Evolutionary conservation across 2,113 vertebrate species (phyloP), one percentile per base, ranked within the genome.

Genomic region (Cyprinus carpio): DNA sequence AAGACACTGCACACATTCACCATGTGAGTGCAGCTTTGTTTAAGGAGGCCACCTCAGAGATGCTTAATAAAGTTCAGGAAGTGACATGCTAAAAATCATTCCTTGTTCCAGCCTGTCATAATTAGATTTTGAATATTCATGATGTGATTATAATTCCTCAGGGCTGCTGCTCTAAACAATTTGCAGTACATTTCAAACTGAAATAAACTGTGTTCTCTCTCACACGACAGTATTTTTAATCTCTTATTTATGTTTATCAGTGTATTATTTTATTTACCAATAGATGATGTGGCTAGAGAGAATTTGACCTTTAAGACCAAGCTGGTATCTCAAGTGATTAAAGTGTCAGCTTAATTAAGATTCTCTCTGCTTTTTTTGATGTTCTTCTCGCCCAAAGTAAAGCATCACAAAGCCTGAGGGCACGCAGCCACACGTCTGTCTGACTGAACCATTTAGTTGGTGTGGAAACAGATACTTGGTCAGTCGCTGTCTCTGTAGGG

Each of bases 1-100:
- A 85, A 84, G n/a, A 64, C 10, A 58, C 54, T 31, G 51, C 82
- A 85, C 78, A 85, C 71, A 82, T 74, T 82, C 62, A 84, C 18
- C 25, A 23, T 78, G 78, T 71, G 10, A 62, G 75, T 34, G 83
- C 49, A 58, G 76, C 71, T 86, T 86, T 84, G 82, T 27, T 13
- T n/a, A 56, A 37, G 40, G 29, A 76, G 82, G 82, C 84, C 87
- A 88, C 87, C 87, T 71, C 25, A 31, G 85, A 88, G 87, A 88
- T 18, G 37, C 37, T 60, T 84, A n/a, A 56, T 37, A n/a, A 85
- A 31, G 69, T 82, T 88, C 75, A 75, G 75, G 60, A 77, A 87
- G 86, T 80, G 65, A 75, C 86, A 51, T 34, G 76, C 67, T 72
- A 54, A 87, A 60, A 79, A 62, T 78, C 71, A 51, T 78, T 40